Evolutionary conservation across 1,140 invertebrate genomes (phyloP).

Genomic region (Vanessa atalanta): DNA sequence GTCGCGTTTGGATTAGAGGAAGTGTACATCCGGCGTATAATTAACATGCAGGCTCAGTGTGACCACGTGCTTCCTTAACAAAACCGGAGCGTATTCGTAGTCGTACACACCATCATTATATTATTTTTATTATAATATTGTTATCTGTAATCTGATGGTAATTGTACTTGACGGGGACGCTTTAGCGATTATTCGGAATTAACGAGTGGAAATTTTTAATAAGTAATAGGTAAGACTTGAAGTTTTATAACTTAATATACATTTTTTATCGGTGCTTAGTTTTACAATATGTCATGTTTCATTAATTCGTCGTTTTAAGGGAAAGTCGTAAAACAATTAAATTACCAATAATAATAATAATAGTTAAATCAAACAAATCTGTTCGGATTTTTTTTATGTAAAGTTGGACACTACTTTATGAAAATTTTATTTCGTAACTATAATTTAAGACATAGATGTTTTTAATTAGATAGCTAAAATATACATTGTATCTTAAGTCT

Average conservation of each 20-base stretch:
- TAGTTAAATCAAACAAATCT: no score
- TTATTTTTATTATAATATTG: conserved; percentile 8
- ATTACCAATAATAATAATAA: no score
- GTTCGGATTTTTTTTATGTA: no score
- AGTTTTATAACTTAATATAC: background rate
- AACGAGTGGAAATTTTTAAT: conserved; percentile 17
- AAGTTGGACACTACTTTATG: no score
- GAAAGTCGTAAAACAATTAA: no score
- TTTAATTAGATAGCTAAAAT: no score
- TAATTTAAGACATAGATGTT: no score
- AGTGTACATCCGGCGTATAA: conserved; percentile 62
- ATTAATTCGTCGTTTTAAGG: no score
- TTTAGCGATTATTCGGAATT: conserved; percentile 9
- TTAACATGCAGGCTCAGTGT: conserved; percentile 47
- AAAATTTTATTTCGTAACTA: no score
- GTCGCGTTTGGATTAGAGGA: conserved; percentile 49
- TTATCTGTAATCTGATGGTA: conserved; percentile 32
- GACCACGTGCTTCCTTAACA: conserved; percentile 36
- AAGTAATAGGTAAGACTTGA: background rate
- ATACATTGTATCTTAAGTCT: background rate
- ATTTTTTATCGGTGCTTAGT: no score
- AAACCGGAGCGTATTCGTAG: conserved; percentile 19
- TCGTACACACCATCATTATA: conserved; percentile 3
- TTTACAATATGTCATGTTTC: no score
- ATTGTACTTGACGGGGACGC: conserved; percentile 4